Base-by-base conservation (phyloP, 2,797 vertebrate genomes). In the Micropoecilia bifurca region DNA sequence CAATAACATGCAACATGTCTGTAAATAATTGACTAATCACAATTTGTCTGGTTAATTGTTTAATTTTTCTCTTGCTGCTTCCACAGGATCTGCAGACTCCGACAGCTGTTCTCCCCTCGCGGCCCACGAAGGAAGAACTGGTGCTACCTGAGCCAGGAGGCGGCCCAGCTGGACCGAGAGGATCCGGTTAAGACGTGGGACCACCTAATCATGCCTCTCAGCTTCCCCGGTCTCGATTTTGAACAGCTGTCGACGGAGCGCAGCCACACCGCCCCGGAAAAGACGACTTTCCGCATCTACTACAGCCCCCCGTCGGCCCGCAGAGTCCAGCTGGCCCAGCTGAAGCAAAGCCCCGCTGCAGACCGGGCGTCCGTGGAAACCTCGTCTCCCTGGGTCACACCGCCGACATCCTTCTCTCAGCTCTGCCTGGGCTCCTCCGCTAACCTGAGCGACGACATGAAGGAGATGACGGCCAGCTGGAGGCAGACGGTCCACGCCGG, bases 401-500 rank as follows among this genome's bases (percentile, higher is more conserved):
- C 93, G 1, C 87, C 83, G 0, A 92, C 90, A 79, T 94, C 97
- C 0, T 91, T 85, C 80, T 97, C 98, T 10, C 95, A 95, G 0
- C 83, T 97, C 0, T 96, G 96, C 81, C 94, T 98, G 72, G 96
- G 97, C 83, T 97, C 98, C 4, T 96, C 97, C 0, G 94, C 96
- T 55, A 99, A 99, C 94, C 96, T 99, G 95, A 99, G 98, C 0
- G 98, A 99, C 0, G 98, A 99, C 92, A 98, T 99, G 98, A 99
- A 99, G 93, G 97, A 99, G 89, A 98, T 98, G 88, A 97, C 97
- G 41, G 97, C 97, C 82, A 94, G 96, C 1, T 96, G 97, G 92
- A 96, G 96, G 84, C 97, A 97, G 90, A 93, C 93, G 61, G 95
- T 94, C 79, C 87, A 76, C 18, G 93, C 94, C 6, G 88, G 95